These are phyloP conservation scores for Podilymbus podiceps DNA, from an alignment of 2,113 vertebrate species.

Conservation along the genomic window DNA sequence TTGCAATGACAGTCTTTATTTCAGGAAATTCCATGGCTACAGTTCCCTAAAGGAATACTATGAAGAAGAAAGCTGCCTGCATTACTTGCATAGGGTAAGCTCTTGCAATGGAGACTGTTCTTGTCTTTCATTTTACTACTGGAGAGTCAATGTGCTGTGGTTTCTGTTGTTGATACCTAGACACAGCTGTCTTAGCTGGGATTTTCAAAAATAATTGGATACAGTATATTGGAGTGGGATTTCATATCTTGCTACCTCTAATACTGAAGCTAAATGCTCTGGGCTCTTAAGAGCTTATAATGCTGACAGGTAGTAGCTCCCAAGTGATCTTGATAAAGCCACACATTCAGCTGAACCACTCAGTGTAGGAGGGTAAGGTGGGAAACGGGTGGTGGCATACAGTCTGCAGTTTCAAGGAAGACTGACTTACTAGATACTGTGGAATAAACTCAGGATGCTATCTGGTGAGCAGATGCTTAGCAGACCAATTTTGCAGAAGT, in stretches of 20 bases:
- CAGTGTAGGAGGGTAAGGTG: neutral
- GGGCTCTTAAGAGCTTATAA: neutral
- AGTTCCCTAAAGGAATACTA: constrained; percentile 95
- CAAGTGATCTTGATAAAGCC: neutral
- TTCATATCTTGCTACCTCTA: neutral
- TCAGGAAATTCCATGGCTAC: constrained; percentile 96
- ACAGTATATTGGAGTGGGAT: neutral
- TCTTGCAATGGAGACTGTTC: neutral
- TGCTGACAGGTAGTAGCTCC: neutral
- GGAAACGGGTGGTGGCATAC: neutral
- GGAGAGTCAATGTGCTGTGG: neutral
- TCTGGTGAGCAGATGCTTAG: neutral
- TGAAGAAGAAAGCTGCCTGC: constrained; percentile 94
- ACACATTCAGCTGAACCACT: neutral
- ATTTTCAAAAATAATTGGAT: neutral
- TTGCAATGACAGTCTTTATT: neutral
- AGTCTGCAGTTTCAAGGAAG: neutral
- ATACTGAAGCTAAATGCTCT: neutral
- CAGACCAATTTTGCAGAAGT: neutral
- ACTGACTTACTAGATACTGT: neutral
- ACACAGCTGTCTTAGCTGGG: neutral
- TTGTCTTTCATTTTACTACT: neutral
- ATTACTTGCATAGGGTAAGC: constrained; percentile 93
- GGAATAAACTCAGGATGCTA: neutral
- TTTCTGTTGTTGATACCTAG: neutral